Percentiles rank a stretch among this genome's conserved stretches.
Conservation (phyloP, 2,113 vertebrate species). For the Chlorocebus sabaeus region DNA sequence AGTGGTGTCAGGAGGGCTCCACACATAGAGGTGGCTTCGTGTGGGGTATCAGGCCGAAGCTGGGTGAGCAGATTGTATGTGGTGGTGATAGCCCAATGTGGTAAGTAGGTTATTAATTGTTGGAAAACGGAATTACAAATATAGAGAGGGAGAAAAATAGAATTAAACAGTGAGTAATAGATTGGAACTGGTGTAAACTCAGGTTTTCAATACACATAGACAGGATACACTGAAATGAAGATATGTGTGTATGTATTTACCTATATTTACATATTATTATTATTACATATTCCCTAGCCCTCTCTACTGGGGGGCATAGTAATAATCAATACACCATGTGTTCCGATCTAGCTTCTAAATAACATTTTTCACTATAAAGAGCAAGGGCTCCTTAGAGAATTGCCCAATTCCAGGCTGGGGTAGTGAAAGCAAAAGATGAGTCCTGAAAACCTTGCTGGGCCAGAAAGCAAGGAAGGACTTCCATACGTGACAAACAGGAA, state of each 20-base stretch:
- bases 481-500: background rate
- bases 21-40: background rate
- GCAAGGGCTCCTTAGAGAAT: background rate
- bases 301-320: background rate
- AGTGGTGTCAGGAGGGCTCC: background rate
- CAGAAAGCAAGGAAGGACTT: background rate
- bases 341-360: background rate
- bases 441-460: background rate
- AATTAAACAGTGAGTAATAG: background rate
- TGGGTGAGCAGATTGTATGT: background rate
- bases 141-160: background rate
- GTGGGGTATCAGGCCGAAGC: background rate
- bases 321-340: background rate
- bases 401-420: background rate
- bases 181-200: background rate
- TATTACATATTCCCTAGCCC: background rate
- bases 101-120: background rate
- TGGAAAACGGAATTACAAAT: background rate
- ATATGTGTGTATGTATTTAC: background rate
- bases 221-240: background rate
- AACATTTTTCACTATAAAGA: background rate
- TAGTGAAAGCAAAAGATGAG: background rate
- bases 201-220: background rate
- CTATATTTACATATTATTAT: background rate
- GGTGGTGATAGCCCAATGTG: background rate